Evolutionary conservation across 2,113 vertebrate genomes (phyloP), one percentile per base, ranked within the genome.

Genomic region (Oceanodroma tethys): DNA sequence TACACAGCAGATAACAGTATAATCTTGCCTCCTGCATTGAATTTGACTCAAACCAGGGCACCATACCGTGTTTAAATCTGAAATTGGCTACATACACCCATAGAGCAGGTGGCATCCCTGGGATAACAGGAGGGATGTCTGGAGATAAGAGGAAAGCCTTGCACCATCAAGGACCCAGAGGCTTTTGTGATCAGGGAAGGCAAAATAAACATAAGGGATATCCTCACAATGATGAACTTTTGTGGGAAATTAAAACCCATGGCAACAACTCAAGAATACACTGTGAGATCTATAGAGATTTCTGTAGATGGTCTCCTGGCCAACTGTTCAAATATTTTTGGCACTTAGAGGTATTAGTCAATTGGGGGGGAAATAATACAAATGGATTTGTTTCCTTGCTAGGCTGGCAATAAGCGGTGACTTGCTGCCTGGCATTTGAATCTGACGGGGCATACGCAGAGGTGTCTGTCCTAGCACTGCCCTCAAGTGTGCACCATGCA

Each of bases 21-120:
- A 86, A 58, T 75, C 70, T 88, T 85, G 16, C 45, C 60, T 96
- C 90, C 96, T 94, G 89, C 74, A 32, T 40, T 81, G 52, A 93
- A 68, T 78, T 92, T 68, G 66, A 58, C 67, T 79, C 38, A 66
- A 68, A 85, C 42, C 23, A 80, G 79, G 59, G 76, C 58, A 70
- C 45, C 9, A 6, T 18, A 38, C n/a, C 20, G 11, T 56, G 59
- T 53, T 85, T 40, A 90, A 90, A 90, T 34, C 29, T 95, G 88
- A 88, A 97, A 53, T 10, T 96, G 89, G 60, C 67, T 95, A 78
- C 78, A 62, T 32, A 56, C 5, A 60, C 81, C 84, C 81, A 87
- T 23, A 86, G 45, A 68, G 17, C 45, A 45, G 26, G 32, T 36
- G 84, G 16, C 15, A 11, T 40, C 25, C 36, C 21, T 68, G 20